Evolutionary conservation across 2,797 vertebrate genomes (phyloP).

Genomic region (Leptoclinus maculatus): DNA sequence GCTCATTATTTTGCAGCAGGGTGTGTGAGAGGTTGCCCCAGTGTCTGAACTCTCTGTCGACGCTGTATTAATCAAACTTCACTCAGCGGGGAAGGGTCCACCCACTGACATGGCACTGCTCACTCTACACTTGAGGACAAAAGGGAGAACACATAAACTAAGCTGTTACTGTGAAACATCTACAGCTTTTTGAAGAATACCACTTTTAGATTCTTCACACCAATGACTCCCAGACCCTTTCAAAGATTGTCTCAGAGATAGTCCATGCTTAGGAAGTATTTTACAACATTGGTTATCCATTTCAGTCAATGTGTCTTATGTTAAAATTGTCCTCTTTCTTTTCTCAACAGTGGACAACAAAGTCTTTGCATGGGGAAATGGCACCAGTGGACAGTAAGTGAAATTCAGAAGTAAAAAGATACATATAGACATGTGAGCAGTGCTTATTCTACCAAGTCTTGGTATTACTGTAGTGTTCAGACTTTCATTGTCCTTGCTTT

Average conservation of each 20-base stretch:
- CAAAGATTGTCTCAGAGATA: background rate
- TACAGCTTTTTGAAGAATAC: constrained; percentile 40
- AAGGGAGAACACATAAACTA: constrained; percentile 76
- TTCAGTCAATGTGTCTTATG: background rate
- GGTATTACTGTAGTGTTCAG: background rate
- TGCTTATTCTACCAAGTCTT: background rate
- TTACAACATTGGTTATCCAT: background rate
- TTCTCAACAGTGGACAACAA: constrained; percentile 63
- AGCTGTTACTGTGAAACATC: constrained; percentile 39
- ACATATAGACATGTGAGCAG: background rate
- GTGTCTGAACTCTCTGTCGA: constrained; percentile 88
- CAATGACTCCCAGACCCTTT: background rate
- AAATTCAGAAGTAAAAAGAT: constrained; percentile 9
- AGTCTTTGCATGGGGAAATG: constrained; percentile 73
- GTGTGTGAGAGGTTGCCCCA: constrained; percentile 87
- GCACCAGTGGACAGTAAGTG: constrained; percentile 75
- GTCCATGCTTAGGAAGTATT: background rate
- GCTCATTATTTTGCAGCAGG: constrained; percentile 94
- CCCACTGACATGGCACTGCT: constrained; percentile 76
- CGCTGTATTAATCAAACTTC: constrained; percentile 94
- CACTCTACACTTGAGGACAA: constrained; percentile 84
- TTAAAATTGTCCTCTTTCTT: constrained; percentile 18
- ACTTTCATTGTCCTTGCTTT: constrained; percentile 1
- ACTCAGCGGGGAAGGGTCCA: constrained; percentile 86
- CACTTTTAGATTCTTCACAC: constrained; percentile 22